Percentiles rank a stretch among this genome's conserved stretches.
phyloP scores from a whole-genome alignment of 2,888 invertebrate species.

The Coelopa pilipes region DNA sequence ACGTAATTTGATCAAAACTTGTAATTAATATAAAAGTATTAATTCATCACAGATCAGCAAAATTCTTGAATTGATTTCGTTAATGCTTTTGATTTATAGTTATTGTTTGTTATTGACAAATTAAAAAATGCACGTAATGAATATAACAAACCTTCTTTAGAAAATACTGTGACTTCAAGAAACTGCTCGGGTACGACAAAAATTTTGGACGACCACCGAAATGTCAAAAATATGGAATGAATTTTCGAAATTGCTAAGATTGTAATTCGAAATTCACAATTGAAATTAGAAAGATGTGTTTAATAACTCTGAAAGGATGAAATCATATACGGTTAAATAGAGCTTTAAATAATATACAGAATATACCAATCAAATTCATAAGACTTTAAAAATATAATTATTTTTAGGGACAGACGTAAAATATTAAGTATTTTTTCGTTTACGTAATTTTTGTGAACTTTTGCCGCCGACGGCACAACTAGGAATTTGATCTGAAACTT shows the following conservation, averaged over 20 bases:
- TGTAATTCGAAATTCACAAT: background rate
- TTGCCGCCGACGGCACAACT: no score
- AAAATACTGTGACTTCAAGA: background rate
- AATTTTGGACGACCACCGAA: background rate
- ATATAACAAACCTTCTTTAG: conserved; percentile 1
- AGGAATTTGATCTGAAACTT: no score
- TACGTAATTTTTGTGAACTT: no score
- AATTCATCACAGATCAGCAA: no score
- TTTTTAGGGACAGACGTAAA: no score
- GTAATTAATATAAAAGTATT: background rate
- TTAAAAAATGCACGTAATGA: background rate
- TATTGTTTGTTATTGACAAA: background rate
- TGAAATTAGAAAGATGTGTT: background rate
- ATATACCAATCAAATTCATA: no score
- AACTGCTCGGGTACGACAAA: conserved; percentile 4
- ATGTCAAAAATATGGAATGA: no score
- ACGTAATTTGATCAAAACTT: conserved; percentile 41
- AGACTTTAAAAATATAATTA: no score
- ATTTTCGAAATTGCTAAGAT: background rate
- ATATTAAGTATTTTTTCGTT: no score
- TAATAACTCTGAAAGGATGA: no score
- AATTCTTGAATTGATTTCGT: background rate
- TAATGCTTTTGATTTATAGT: background rate
- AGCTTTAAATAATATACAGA: no score
- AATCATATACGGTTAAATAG: no score